phyloP scores from a whole-genome alignment of 2,113 vertebrate species.

The Apistogramma diplotaenia region DNA sequence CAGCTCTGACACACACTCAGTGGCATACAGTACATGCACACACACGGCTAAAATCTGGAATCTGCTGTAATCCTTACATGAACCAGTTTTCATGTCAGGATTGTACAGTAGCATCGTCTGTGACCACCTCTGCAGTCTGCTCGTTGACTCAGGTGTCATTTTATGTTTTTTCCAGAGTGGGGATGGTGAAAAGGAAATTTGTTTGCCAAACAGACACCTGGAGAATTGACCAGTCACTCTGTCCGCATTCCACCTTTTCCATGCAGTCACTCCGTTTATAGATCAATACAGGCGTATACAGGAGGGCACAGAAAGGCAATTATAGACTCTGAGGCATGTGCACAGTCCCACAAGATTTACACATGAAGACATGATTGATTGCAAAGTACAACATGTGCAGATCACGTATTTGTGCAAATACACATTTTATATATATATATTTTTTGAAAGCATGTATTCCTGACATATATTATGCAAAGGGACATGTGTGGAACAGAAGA shows the following conservation, averaged over 20 bases:
- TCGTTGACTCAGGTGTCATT: slow-evolving; percentile 21
- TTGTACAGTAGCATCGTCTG: slow-evolving; percentile 32
- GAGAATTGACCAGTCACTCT: slow-evolving; percentile 35
- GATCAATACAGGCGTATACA: slow-evolving; percentile 1
- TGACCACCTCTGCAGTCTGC: slow-evolving; percentile 35
- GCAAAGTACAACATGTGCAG: neutral
- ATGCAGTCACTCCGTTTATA: slow-evolving; percentile 4
- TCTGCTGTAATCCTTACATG: slow-evolving; percentile 32
- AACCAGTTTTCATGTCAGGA: slow-evolving; percentile 24
- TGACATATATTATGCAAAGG: slow-evolving; percentile 35
- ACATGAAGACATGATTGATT: neutral
- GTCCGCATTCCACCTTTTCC: slow-evolving; percentile 55
- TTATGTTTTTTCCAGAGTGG: slow-evolving; percentile 27
- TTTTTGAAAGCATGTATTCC: slow-evolving; percentile 23
- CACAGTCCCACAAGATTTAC: neutral
- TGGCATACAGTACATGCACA: neutral
- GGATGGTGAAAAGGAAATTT: slow-evolving; percentile 38
- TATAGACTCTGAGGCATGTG: slow-evolving; percentile 3
- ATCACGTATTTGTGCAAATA: neutral
- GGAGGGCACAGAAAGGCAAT: slow-evolving; percentile 1
- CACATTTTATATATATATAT: neutral
- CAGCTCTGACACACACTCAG: slow-evolving; percentile 34
- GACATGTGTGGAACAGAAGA: slow-evolving; percentile 42
- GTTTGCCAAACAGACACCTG: slow-evolving; percentile 42
- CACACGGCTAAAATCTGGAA: slow-evolving; percentile 1